Conservation (phyloP, 2,113 vertebrate genomes). For the Siphamia tubifer region DNA sequence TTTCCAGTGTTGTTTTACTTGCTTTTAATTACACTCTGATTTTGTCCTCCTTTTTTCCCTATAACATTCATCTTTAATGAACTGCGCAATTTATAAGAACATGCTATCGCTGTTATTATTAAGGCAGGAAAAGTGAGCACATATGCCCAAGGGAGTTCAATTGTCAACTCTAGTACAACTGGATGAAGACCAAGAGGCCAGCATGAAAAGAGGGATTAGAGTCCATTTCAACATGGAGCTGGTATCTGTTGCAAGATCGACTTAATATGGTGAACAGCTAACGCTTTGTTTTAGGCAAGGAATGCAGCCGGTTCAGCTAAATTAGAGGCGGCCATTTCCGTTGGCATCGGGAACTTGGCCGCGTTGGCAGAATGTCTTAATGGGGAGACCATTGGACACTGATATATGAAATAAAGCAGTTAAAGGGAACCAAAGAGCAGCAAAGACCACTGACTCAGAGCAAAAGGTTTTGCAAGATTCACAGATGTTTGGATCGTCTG, state of each 20-base stretch:
- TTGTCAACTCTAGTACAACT: conserved; percentile 46
- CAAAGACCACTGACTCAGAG: not conserved
- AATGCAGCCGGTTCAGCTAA: conserved; percentile 57
- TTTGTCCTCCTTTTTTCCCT: conserved; percentile 10
- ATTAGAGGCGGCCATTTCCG: conserved; percentile 55
- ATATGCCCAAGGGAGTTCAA: conserved; percentile 15
- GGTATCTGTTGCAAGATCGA: conserved; percentile 66
- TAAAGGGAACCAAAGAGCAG: not conserved
- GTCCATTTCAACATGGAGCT: conserved; percentile 45
- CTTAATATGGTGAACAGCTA: conserved; percentile 66
- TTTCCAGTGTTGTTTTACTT: conserved; percentile 25
- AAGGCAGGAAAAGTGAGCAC: not conserved
- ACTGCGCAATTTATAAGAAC: conserved; percentile 58
- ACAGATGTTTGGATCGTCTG: not conserved
- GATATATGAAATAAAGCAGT: not conserved
- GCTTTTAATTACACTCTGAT: conserved; percentile 36
- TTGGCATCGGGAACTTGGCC: conserved; percentile 34
- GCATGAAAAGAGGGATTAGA: conserved; percentile 60
- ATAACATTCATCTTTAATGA: conserved; percentile 42
- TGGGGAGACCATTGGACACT: not conserved
- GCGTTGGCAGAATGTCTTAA: conserved; percentile 32
- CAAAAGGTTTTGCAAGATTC: not conserved
- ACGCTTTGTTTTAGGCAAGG: conserved; percentile 64
- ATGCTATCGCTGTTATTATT: conserved; percentile 34
- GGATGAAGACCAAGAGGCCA: conserved; percentile 43